Evolutionary conservation across 2,113 vertebrate genomes (phyloP).

Genomic region (Proterorhinus semilunaris): DNA sequence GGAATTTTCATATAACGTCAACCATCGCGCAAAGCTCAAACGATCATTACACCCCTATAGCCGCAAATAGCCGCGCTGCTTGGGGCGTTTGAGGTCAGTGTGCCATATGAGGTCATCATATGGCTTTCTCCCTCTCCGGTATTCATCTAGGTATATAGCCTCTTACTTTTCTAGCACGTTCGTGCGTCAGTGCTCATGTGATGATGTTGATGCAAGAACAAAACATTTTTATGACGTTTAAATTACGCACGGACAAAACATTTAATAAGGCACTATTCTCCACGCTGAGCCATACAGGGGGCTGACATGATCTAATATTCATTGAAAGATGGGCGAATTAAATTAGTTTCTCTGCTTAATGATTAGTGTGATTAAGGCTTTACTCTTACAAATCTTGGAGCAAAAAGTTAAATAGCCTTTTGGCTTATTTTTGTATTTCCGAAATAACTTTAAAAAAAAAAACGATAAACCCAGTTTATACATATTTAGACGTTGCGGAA

Average conservation of each 20-base stretch:
- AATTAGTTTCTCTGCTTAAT: neutral
- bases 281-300: neutral
- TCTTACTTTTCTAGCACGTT: neutral
- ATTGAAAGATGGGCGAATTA: neutral
- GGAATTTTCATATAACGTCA: constrained; percentile 33
- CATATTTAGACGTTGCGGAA: too few species aligned
- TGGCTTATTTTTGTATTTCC: too few species aligned
- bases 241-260: neutral
- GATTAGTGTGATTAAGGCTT: neutral
- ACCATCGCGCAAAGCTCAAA: constrained; percentile 25
- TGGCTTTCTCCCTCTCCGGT: constrained; percentile 7
- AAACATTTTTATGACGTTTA: neutral
- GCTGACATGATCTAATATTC: neutral
- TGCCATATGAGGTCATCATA: constrained; percentile 47
- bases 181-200: neutral
- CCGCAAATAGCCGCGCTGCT: neutral
- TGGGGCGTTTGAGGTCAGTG: constrained; percentile 57
- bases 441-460: too few species aligned
- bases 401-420: too few species aligned
- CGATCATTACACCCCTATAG: constrained; percentile 18
- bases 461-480: too few species aligned
- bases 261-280: neutral
- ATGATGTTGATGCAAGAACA: neutral
- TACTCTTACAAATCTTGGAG: too few species aligned
- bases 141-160: neutral